These are phyloP conservation scores for Coregonus ussuriensis DNA, from an alignment of 2,797 vertebrate genomes.

Conservation along the genomic window DNA sequence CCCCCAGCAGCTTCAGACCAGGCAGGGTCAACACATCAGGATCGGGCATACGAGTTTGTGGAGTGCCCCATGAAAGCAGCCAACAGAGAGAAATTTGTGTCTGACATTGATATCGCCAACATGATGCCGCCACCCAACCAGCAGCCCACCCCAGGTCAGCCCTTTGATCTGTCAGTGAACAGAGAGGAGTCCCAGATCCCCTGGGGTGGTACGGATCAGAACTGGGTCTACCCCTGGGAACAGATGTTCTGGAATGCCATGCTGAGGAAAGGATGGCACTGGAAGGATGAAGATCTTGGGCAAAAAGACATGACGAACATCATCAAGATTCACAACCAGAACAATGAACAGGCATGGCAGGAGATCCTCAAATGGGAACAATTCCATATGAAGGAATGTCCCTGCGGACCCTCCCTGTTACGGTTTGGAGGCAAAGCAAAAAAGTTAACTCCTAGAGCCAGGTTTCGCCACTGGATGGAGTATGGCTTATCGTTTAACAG, in stretches of 20 bases:
- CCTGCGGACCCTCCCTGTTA: slow-evolving; percentile 88
- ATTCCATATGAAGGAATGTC: slow-evolving; percentile 87
- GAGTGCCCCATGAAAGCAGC: slow-evolving; percentile 34
- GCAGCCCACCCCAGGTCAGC: slow-evolving; percentile 77
- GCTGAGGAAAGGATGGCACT: slow-evolving; percentile 90
- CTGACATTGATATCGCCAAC: slow-evolving; percentile 81
- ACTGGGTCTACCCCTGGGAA: slow-evolving; percentile 50
- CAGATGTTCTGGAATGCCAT: slow-evolving; percentile 95
- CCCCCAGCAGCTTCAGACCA: background rate
- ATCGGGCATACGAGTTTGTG: slow-evolving; percentile 79
- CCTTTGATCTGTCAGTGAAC: slow-evolving; percentile 63
- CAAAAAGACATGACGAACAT: slow-evolving; percentile 89
- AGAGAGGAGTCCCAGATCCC: slow-evolving; percentile 76
- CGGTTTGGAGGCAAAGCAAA: slow-evolving; percentile 94
- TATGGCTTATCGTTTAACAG: slow-evolving; percentile 95
- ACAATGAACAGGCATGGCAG: slow-evolving; percentile 96
- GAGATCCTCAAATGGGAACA: slow-evolving; percentile 98
- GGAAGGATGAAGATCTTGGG: slow-evolving; percentile 88
- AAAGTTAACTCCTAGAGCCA: slow-evolving; percentile 89
- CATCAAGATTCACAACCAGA: slow-evolving; percentile 93
- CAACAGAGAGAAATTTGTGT: slow-evolving; percentile 37
- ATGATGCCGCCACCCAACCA: slow-evolving; percentile 89
- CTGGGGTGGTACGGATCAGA: slow-evolving; percentile 75
- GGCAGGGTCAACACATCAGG: slow-evolving; percentile 78
- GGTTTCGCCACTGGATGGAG: slow-evolving; percentile 95